Conservation (phyloP, 2,888 invertebrate species). For the Dasypolia templi region DNA sequence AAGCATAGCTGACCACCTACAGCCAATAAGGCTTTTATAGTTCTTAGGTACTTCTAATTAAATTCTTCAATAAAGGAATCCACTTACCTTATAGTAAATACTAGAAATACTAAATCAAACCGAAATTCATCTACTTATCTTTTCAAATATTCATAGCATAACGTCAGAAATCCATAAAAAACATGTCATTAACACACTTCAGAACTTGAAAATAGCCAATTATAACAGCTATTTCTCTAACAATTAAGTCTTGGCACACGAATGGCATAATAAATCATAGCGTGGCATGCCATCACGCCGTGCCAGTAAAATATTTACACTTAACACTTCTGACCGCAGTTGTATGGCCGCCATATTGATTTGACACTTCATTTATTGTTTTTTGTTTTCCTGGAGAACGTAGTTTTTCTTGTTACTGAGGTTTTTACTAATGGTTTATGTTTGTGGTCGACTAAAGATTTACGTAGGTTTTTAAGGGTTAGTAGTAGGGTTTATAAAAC, state of each 20-base stretch:
- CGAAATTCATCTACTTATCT: background rate
- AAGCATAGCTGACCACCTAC: background rate
- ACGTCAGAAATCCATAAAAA: conserved; percentile 7
- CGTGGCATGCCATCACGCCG: conserved; percentile 54
- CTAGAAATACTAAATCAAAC: background rate
- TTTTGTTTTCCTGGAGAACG: conserved; percentile 24
- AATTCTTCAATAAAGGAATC: background rate
- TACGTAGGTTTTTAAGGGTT: background rate
- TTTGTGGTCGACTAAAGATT: background rate
- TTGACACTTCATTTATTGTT: conserved; percentile 52
- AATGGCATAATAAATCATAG: conserved; percentile 57
- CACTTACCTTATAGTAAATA: background rate
- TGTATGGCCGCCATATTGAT: conserved; percentile 59
- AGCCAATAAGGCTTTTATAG: background rate
- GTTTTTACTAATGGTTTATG: background rate
- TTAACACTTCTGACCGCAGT: conserved; percentile 54
- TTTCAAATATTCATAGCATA: background rate
- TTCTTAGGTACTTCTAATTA: background rate
- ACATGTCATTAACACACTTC: conserved; percentile 17
- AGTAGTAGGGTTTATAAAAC: background rate
- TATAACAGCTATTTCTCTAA: conserved; percentile 42
- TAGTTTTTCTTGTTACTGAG: conserved; percentile 9
- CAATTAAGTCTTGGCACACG: conserved; percentile 51
- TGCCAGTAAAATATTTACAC: conserved; percentile 55
- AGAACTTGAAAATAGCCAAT: conserved; percentile 39